phyloP scores from a whole-genome alignment of 1,140 invertebrate genomes.

The Marisa cornuarietis region DNA sequence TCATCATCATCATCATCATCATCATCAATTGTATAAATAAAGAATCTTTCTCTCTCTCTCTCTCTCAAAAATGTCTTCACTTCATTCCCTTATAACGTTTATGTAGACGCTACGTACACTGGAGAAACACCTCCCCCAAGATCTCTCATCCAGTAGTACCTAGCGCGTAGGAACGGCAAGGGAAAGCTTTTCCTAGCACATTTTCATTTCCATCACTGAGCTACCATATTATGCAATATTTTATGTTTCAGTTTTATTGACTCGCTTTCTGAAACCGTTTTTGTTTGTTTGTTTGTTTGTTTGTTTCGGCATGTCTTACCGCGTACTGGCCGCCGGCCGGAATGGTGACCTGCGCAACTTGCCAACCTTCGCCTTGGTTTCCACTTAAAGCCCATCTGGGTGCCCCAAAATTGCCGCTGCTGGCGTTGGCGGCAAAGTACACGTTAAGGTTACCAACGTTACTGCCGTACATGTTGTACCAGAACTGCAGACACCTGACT shows the following conservation, averaged over 20 bases:
- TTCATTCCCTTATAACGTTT: no score
- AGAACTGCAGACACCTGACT: slow-evolving; percentile 52
- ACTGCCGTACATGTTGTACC: slow-evolving; percentile 58
- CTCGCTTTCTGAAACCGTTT: not conserved
- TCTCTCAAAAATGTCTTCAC: no score
- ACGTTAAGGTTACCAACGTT: slow-evolving; percentile 51
- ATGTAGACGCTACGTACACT: no score
- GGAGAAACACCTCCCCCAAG: no score
- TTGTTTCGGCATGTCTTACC: slow-evolving; percentile 27
- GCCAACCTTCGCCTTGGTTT: slow-evolving; percentile 56
- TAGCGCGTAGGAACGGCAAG: not conserved
- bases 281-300: no score
- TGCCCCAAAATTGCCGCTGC: slow-evolving; percentile 28
- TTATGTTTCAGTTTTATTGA: no score
- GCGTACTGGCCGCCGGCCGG: slow-evolving; percentile 34
- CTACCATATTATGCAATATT: no score
- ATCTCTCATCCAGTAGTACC: no score
- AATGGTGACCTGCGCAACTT: slow-evolving; percentile 49
- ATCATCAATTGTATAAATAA: no score
- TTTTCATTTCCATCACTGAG: no score
- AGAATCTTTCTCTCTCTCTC: no score
- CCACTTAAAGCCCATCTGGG: slow-evolving; percentile 48
- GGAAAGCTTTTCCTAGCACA: not conserved
- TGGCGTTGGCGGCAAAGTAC: slow-evolving; percentile 19
- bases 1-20: no score